Percentiles rank a stretch among this genome's conserved stretches.
These are phyloP conservation scores for Tillus elongatus DNA, from an alignment of 2,888 invertebrate genomes.

Conservation along the genomic window DNA sequence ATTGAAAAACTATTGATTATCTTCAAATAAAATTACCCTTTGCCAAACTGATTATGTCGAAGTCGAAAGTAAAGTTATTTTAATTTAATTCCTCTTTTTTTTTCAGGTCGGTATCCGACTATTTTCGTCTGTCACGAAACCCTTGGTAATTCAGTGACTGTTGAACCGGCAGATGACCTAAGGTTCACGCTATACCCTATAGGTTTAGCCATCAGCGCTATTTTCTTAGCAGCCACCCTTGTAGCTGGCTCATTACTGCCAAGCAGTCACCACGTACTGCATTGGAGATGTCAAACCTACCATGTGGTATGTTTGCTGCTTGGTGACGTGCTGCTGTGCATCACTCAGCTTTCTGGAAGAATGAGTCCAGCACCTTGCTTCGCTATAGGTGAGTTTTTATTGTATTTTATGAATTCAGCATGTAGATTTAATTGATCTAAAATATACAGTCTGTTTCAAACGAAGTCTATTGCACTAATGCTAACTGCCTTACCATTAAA, in stretches of 20 bases:
- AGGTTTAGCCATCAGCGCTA: slow-evolving; percentile 68
- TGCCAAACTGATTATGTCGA: too few species aligned
- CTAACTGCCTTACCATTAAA: too few species aligned
- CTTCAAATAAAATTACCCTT: too few species aligned
- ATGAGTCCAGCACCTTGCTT: slow-evolving; percentile 56
- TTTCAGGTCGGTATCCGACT: slow-evolving; percentile 41
- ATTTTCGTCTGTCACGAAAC: slow-evolving; percentile 56
- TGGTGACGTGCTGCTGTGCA: slow-evolving; percentile 70
- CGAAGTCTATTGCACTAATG: too few species aligned
- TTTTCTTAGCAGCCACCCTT: slow-evolving; percentile 73
- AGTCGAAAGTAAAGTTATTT: too few species aligned
- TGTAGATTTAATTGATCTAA: too few species aligned
- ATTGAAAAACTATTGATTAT: too few species aligned
- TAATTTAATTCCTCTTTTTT: too few species aligned
- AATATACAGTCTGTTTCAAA: too few species aligned
- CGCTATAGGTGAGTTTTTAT: slow-evolving; percentile 54
- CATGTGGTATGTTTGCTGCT: slow-evolving; percentile 76
- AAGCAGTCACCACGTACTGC: slow-evolving; percentile 76
- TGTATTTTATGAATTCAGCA: too few species aligned
- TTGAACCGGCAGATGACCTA: slow-evolving; percentile 36
- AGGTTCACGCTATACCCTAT: slow-evolving; percentile 67
- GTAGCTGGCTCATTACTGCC: slow-evolving; percentile 71
- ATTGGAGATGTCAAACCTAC: slow-evolving; percentile 83
- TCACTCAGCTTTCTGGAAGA: slow-evolving; percentile 60
- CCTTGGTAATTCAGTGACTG: slow-evolving; percentile 34